A percentile compares a stretch with the other conserved stretches of the same genome.
Evolutionary conservation across 2,797 vertebrate genomes (phyloP).

Genomic region (Platyrinchus mystaceus): DNA sequence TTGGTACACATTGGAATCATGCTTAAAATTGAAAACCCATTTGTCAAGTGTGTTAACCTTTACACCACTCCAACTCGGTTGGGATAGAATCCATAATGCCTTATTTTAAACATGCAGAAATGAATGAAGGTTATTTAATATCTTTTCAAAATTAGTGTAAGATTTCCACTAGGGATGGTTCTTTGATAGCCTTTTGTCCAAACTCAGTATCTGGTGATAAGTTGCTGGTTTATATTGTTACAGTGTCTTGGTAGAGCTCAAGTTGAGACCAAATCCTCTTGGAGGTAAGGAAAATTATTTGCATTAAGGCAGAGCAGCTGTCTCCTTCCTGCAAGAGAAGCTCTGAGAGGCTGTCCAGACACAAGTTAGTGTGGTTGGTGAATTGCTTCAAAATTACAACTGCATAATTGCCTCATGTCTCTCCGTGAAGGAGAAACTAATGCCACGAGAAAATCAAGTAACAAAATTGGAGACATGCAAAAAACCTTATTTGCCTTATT

Average conservation of each 20-base stretch:
- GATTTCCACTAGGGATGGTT: background rate
- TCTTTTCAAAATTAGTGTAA: background rate
- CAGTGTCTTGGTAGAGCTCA: background rate
- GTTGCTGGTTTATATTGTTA: background rate
- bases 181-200: background rate
- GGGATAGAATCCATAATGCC: background rate
- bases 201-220: background rate
- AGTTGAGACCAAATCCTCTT: background rate
- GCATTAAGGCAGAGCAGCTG: background rate
- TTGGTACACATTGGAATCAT: background rate
- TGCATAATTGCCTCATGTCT: rapidly evolving
- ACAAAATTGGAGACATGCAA: background rate
- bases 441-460: background rate
- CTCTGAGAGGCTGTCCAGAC: background rate
- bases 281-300: background rate
- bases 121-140: background rate
- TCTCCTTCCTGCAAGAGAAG: background rate
- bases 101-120: background rate
- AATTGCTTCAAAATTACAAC: background rate
- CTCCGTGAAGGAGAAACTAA: background rate
- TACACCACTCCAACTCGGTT: background rate
- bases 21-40: background rate
- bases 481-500: background rate
- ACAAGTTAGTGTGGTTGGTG: background rate
- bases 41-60: background rate